Evolutionary conservation across 1,140 invertebrate genomes (phyloP).

Genomic region (Halictus rubicundus): DNA sequence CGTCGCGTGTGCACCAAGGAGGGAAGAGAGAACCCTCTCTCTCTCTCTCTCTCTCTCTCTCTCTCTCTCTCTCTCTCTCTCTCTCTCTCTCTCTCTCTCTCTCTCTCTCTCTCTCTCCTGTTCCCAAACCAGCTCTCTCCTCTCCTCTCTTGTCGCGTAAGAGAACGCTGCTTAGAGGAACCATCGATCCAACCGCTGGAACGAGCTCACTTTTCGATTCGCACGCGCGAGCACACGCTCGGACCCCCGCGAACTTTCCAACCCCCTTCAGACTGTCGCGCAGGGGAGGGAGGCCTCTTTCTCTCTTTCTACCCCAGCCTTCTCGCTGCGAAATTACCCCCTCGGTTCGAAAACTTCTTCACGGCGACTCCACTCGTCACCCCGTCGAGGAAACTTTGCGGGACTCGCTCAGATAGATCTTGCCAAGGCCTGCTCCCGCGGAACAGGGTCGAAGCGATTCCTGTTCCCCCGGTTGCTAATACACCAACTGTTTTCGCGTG

Average conservation of each 20-base stretch:
- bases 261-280: conserved; percentile 17
- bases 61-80: no score
- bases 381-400: conserved; percentile 3
- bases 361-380: no score
- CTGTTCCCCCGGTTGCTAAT: background rate
- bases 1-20: background rate
- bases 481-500: background rate
- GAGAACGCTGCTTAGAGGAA: no score
- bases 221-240: conserved; percentile 46
- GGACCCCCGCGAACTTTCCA: background rate
- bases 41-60: no score
- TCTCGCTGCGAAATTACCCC: conserved; percentile 45
- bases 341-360: conserved; percentile 39
- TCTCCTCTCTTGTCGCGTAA: no score
- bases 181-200: conserved; percentile 39
- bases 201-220: conserved; percentile 33
- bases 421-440: conserved; percentile 10
- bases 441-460: conserved; percentile 4
- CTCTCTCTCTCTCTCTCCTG: background rate
- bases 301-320: no score
- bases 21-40: background rate
- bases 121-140: conserved; percentile 18
- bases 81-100: no score
- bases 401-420: conserved; percentile 31
- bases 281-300: background rate